Conservation (phyloP, 2,888 invertebrate genomes). For the Drosophila ezoana region DNA sequence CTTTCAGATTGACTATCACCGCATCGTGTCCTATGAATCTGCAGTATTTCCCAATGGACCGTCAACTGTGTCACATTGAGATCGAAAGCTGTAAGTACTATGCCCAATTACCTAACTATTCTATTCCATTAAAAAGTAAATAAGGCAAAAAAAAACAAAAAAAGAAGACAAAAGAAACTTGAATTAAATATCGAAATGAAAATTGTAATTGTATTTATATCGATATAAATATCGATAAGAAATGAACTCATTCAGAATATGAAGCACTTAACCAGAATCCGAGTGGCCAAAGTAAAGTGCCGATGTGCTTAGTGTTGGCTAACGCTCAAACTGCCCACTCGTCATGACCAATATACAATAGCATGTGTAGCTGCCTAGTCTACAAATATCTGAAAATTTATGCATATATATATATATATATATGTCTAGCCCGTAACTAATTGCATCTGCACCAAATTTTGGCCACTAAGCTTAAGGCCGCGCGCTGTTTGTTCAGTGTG, state of each 20-base stretch:
- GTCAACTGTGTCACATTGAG: constrained; percentile 97
- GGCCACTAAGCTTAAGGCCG: constrained; percentile 66
- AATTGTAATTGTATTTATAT: constrained; percentile 36
- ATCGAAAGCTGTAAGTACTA: constrained; percentile 98
- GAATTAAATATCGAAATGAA: constrained; percentile 31
- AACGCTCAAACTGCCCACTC: constrained; percentile 12
- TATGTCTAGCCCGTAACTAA: constrained; percentile 32
- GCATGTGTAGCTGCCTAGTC: background rate
- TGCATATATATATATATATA: no score
- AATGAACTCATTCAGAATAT: constrained; percentile 78
- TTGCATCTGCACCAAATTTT: constrained; percentile 52
- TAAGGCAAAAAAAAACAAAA: constrained; percentile 9
- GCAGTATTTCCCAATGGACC: constrained; percentile 98
- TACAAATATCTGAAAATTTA: no score
- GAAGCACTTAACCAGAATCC: constrained; percentile 49
- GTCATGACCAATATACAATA: background rate
- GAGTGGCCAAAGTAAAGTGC: constrained; percentile 58
- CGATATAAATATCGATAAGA: constrained; percentile 31
- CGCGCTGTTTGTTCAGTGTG: constrained; percentile 77
- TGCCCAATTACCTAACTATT: constrained; percentile 6
- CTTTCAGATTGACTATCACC: constrained; percentile 91
- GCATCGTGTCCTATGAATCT: constrained; percentile 98
- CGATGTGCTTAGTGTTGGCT: constrained; percentile 51
- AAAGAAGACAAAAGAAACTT: constrained; percentile 4
- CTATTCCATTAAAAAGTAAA: constrained; percentile 2